Percentiles rank a stretch among this genome's conserved stretches.
Evolutionary conservation across 2,113 vertebrate genomes (phyloP).

Genomic region (Odocoileus virginianus): DNA sequence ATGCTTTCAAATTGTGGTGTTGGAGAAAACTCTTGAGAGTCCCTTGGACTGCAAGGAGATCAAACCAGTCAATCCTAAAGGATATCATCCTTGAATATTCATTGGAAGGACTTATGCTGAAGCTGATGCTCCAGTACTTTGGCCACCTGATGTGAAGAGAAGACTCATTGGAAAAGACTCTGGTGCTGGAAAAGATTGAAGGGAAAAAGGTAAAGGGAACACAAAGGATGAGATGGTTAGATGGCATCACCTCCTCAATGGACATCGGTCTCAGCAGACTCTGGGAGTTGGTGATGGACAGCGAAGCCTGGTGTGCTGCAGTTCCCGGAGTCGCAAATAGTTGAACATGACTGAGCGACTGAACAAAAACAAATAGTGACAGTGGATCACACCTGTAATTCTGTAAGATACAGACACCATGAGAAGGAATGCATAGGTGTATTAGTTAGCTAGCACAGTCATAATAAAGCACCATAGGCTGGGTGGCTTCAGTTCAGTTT

Average conservation of each 20-base stretch:
- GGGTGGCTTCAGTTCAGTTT: background rate
- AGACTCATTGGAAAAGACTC: background rate
- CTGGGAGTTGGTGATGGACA: background rate
- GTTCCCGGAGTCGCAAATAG: background rate
- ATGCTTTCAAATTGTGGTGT: background rate
- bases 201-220: background rate
- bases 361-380: background rate
- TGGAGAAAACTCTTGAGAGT: background rate
- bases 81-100: background rate
- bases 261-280: background rate
- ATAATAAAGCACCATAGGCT: too few relatives aligned
- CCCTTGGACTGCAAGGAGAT: background rate
- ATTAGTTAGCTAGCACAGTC: background rate
- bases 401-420: background rate
- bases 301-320: fast-evolving
- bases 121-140: background rate
- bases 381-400: background rate
- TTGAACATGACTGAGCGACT: background rate
- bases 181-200: background rate
- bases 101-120: background rate
- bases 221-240: background rate
- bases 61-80: background rate
- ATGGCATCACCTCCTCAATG: background rate
- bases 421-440: background rate
- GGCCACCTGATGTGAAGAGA: background rate